Evolutionary conservation across 2,113 vertebrate genomes (phyloP).

Genomic region (Megaceryle torquata): DNA sequence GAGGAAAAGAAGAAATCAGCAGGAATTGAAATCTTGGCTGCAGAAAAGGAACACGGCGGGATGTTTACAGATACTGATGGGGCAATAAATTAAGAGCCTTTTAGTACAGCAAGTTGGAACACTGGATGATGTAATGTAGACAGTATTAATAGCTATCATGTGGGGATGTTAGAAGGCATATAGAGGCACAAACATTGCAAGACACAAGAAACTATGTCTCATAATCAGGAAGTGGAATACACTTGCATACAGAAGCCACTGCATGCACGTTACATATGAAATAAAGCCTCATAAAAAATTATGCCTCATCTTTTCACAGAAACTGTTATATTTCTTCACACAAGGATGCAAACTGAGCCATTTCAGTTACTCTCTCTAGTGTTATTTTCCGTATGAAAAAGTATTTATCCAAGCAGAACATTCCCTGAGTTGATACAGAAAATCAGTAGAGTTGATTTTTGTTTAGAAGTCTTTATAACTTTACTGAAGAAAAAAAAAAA

Average conservation of each 20-base stretch:
- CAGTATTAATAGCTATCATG: neutral
- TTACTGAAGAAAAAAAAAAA: neutral
- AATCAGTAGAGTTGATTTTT: neutral
- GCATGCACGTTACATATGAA: neutral
- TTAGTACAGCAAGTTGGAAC: neutral
- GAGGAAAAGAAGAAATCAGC: neutral
- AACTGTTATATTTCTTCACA: neutral
- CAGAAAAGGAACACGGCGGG: neutral
- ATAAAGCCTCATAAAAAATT: neutral
- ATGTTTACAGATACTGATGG: neutral
- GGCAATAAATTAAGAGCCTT: neutral
- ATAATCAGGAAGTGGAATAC: neutral
- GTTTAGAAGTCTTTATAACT: neutral
- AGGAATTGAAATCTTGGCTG: neutral
- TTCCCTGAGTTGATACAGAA: constrained; percentile 46
- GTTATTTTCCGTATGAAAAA: neutral
- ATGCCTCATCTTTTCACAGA: neutral
- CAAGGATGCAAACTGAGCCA: fast-evolving
- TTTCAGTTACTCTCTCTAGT: neutral
- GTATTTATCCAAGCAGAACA: neutral
- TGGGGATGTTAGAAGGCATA: neutral
- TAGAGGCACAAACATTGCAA: neutral
- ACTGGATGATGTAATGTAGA: neutral
- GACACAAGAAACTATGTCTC: neutral
- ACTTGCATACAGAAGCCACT: neutral